Evolutionary conservation across 1,140 invertebrate genomes (phyloP), one percentile per base, ranked within the genome.

Genomic region (Ruditapes philippinarum): DNA sequence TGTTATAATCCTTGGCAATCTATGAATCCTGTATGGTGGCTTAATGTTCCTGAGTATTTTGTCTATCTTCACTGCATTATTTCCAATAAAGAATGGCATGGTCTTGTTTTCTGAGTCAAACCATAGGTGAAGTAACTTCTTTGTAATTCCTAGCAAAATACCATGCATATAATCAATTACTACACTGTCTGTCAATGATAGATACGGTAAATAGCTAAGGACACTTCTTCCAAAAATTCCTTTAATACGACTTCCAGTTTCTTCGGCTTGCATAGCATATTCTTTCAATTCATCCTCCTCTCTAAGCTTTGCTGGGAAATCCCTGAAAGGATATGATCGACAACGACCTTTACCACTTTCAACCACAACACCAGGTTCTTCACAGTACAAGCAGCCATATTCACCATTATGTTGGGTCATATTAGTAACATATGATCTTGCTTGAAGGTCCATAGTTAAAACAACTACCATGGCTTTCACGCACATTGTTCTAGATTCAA

Each of bases 131-230:
- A 91, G 38, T 19, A 91, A 78, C 0, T 25, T 87, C 40, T 89
- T 91, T 0, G 83, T 79, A 22, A 84, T 51, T 5, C 90, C 90
- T 14, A 91, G 17, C 22, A 88, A 36, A 33, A 89, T 73, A 22
- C 89, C 81, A 86, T 91, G 89, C 85, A 91, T 91, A 38, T 91
- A 91, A 60, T 91, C 89, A 31, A 79, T 68, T 0, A 73, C 57
- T 0, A 45, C 70, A n/a, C 82, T 84, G 0, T 74, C 9, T 7
- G 84, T 80, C 4, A 89, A 38, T 57, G 85, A 73, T 68, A 88
- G 86, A 5, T 31, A 74, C 9, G 28, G 17, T 28, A 89, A 19
- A n/a, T 19, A 19, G 45, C 54, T 38, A 3, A 88, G 49, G 25
- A 60, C 82, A 40, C 81, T 83, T 40, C 19, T 60, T 19, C 76